phyloP scores from a whole-genome alignment of 2,113 vertebrate genomes.

The Okapia johnstoni region DNA sequence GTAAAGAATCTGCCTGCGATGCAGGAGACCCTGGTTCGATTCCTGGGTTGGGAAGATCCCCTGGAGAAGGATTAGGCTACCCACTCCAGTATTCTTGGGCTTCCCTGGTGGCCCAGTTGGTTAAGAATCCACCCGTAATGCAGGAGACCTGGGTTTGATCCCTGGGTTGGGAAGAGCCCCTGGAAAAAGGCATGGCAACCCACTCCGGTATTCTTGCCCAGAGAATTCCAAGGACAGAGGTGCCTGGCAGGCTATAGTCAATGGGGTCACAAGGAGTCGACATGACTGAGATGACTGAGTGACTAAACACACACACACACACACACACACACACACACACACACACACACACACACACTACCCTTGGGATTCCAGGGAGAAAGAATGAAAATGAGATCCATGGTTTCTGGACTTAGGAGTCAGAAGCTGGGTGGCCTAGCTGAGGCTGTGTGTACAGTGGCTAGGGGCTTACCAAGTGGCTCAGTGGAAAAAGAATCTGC shows the following conservation, averaged over 20 bases:
- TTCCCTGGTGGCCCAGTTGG: not conserved
- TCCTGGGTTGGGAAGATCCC: not conserved
- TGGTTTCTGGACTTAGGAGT: not conserved
- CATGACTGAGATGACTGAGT: not conserved
- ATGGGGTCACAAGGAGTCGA: not conserved
- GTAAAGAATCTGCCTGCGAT: rapidly evolving
- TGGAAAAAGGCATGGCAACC: not conserved
- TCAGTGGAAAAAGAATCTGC: not conserved
- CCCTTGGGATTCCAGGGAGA: not conserved
- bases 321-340: rapidly evolving
- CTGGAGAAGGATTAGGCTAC: not conserved
- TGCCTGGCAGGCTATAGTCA: not conserved
- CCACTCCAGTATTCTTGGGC: not conserved
- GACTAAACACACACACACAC: not conserved
- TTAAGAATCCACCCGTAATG: not conserved
- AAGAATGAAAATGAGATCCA: not conserved
- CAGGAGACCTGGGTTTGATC: not conserved
- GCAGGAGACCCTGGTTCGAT: rapidly evolving
- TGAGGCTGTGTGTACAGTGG: not conserved
- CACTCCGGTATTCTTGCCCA: not conserved
- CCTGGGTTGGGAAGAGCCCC: not conserved
- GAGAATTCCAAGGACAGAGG: not conserved
- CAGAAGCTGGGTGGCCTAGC: not conserved
- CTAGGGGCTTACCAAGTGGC: not conserved
- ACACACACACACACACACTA: not conserved